phyloP scores from a whole-genome alignment of 2,888 invertebrate genomes.

The Tuberolachnus salignus region DNA sequence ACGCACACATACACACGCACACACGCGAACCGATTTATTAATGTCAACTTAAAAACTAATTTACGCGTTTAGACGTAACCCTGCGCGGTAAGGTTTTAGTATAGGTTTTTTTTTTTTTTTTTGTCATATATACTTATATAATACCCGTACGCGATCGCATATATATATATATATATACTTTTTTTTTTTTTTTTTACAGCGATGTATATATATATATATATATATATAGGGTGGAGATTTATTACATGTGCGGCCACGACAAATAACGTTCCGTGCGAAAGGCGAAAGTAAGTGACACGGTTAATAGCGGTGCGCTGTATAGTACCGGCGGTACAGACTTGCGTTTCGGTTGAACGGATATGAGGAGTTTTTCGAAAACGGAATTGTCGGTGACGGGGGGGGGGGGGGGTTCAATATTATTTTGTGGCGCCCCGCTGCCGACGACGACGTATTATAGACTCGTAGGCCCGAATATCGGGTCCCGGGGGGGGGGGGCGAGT shows the following conservation, averaged over 20 bases:
- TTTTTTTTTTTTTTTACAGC: no score
- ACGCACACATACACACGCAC: background rate
- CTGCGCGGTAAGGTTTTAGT: conserved; percentile 36
- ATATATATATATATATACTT: conserved; percentile 2
- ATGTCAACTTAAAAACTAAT: conserved; percentile 56
- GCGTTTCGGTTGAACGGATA: conserved; percentile 49
- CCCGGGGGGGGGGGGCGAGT: no score
- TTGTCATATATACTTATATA: background rate
- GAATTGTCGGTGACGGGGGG: background rate
- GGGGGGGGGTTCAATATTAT: background rate
- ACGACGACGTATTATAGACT: background rate
- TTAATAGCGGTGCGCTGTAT: conserved; percentile 40
- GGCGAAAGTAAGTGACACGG: conserved; percentile 48
- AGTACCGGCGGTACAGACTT: conserved; percentile 48
- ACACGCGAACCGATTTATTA: conserved; percentile 50
- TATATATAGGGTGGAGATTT: conserved; percentile 37
- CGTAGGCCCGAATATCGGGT: no score
- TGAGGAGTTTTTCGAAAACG: conserved; percentile 38
- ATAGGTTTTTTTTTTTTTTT: background rate
- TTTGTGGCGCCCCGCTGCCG: background rate
- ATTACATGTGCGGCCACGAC: conserved; percentile 44
- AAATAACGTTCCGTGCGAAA: conserved; percentile 45
- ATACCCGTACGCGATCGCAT: background rate
- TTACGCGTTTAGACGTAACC: conserved; percentile 51
- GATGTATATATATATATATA: no score